Evolutionary conservation across 2,797 vertebrate genomes (phyloP), one percentile per base, ranked within the genome.

Genomic region (Sphaeramia orbicularis): DNA sequence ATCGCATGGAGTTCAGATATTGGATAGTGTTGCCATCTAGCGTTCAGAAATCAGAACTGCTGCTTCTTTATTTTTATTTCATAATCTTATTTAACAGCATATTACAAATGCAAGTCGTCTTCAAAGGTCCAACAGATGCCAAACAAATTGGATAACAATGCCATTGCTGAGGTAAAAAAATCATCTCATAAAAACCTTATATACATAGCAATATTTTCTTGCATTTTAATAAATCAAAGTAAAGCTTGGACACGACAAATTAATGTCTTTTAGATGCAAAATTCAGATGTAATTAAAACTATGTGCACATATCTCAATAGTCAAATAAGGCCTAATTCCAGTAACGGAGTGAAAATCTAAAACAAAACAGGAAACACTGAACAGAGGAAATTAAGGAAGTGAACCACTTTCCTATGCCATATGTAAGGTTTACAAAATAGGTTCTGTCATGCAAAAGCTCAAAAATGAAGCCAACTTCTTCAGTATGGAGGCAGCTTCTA

Each of bases 21-120:
- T 14, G 18, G 45, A 32, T 21, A 36, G 24, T 71, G 54, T 42
- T 57, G 81, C 74, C 84, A 79, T 73, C 85, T 86, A 76, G 65
- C 60, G 83, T 51, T 76, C 36, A 54, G 0, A 19, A 59, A 42
- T 38, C 14, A 74, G 12, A 56, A 4, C 21, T 32, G 2, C 4
- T n/a, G 16, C 10, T 38, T 44, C 12, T 0, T 11, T 60, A 0
- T 21, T 18, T 81, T 66, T 32, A 40, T 65, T 74, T 37, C 6
- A 53, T 59, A 3, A 8, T 0, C 6, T 56, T 59, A 43, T 56
- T 41, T 57, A 5, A 56, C 13, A 65, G 9, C 2, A 43, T 0
- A 41, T 58, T 54, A 74, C 14, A 38, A 24, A 51, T 13, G 1
- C 0, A 51, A 50, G n/a, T 3, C 24, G 51, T 37, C 4, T 32